These are phyloP conservation scores for Drosophila albomicans DNA, from an alignment of 1,140 invertebrate species.

Conservation along the genomic window DNA sequence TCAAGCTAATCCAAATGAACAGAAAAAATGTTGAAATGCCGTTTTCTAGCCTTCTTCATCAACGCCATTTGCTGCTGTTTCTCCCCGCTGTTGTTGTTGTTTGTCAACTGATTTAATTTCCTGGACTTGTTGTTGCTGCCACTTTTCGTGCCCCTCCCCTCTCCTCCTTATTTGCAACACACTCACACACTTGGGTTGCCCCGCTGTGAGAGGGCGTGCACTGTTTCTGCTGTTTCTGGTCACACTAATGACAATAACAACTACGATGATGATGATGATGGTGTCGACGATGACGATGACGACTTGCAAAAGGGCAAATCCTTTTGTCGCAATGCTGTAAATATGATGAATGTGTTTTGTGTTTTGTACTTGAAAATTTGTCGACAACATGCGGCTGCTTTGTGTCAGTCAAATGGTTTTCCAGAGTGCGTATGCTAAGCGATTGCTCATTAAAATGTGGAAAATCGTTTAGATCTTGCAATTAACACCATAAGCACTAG, in stretches of 20 bases:
- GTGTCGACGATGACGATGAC: slow-evolving; percentile 47
- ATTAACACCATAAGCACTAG: slow-evolving; percentile 23
- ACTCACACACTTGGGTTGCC: slow-evolving; percentile 14
- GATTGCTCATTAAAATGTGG: slow-evolving; percentile 61
- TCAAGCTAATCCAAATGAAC: slow-evolving; percentile 57
- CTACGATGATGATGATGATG: slow-evolving; percentile 41
- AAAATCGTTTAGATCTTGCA: slow-evolving; percentile 52
- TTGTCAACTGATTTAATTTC: slow-evolving; percentile 83
- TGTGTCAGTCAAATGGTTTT: slow-evolving; percentile 54
- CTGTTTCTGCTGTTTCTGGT: slow-evolving; percentile 64
- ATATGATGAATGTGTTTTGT: slow-evolving; percentile 47
- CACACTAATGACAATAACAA: slow-evolving; percentile 65
- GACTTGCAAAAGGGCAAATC: slow-evolving; percentile 76
- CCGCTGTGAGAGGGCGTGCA: slow-evolving; percentile 75
- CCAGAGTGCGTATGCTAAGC: slow-evolving; percentile 49
- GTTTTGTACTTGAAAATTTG: slow-evolving; percentile 43
- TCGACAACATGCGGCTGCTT: slow-evolving; percentile 73
- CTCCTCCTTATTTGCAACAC: not conserved
- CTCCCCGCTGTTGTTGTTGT: slow-evolving; percentile 48
- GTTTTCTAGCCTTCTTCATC: slow-evolving; percentile 43
- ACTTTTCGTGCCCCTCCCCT: slow-evolving; percentile 11
- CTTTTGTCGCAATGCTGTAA: slow-evolving; percentile 38
- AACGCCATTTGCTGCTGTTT: slow-evolving; percentile 47
- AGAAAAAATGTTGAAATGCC: slow-evolving; percentile 23
- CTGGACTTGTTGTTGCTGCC: slow-evolving; percentile 50